Base-by-base conservation (phyloP, 2,797 vertebrate genomes). In the Anguilla anguilla region DNA sequence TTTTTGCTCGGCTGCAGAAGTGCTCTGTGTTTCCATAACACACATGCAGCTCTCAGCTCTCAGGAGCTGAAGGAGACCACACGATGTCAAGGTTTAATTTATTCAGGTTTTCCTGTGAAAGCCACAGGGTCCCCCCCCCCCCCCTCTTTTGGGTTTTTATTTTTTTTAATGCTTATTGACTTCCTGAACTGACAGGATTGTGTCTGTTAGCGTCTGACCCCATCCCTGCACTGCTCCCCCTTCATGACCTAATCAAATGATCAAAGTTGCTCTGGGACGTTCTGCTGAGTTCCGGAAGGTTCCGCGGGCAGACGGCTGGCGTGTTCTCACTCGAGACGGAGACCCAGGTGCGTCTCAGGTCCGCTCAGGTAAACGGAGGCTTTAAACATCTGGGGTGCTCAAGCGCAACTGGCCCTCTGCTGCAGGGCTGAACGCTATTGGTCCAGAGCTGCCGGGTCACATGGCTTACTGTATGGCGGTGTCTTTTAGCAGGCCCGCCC, bases 1-100 rank as follows among this genome's bases (percentile, higher is more conserved):
- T 53, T 15, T 72, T 35, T 72, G 22, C 72, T 55, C 88, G 85
- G 86, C 83, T 43, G 74, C 46, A 88, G 83, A 91, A 89, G 86
- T 94, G 85, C 96, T 96, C 95, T 97, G 96, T 95, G 96, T 97
- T 96, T 96, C 93, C 93, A 92, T 96, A 95, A 95, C 93, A 91
- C 91, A 92, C 92, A 94, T 97, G 90, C 88, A 91, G 92, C 94
- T 95, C 93, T 93, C 90, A 85, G 93, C 94, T 95, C 93, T 93
- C 90, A 86, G 93, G 94, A 96, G 95, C 95, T 96, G 96, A 96
- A 96, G n/a, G n/a, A 49, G 87, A 94, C 93, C 94, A 35, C 35
- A 35, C 35, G 35, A 35, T 35, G 35, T 35, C 35, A 35, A 35
- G 35, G 35, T 35, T 35, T 35, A 1, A 35, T 35, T 35, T 35